phyloP scores from a whole-genome alignment of 2,113 vertebrate species.

The Saguinus imperator region DNA sequence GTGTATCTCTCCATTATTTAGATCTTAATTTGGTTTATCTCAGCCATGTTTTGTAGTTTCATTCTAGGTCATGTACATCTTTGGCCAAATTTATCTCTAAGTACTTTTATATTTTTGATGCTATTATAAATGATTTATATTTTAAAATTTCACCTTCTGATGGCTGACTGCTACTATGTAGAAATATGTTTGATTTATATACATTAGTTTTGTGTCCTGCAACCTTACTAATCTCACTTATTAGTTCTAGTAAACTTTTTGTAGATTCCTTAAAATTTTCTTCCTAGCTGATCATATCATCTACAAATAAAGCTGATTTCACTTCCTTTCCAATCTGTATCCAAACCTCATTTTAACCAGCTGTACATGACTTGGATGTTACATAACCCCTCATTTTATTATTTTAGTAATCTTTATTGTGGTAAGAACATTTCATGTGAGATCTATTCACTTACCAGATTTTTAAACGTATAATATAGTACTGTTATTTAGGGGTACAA shows the following conservation, averaged over 20 bases:
- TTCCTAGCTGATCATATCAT: not conserved
- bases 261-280: slow-evolving; percentile 1
- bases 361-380: not conserved
- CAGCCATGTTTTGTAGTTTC: not conserved
- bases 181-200: not conserved
- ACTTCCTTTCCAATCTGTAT: not conserved
- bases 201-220: not conserved
- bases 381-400: not conserved
- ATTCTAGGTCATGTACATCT: not conserved
- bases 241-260: not conserved
- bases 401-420: not conserved
- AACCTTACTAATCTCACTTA: not conserved
- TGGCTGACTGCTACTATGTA: not conserved
- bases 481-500: not conserved
- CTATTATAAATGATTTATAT: not conserved
- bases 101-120: slow-evolving; percentile 28
- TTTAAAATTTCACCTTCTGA: not conserved
- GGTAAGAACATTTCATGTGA: not conserved
- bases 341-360: not conserved
- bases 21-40: slow-evolving; percentile 2
- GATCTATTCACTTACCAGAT: not conserved
- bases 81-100: not conserved
- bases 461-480: not conserved
- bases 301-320: slow-evolving; percentile 18
- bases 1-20: not conserved